Evolutionary conservation across 2,797 vertebrate species (phyloP), one percentile per base, ranked within the genome.

Genomic region (Amniataba percoides): DNA sequence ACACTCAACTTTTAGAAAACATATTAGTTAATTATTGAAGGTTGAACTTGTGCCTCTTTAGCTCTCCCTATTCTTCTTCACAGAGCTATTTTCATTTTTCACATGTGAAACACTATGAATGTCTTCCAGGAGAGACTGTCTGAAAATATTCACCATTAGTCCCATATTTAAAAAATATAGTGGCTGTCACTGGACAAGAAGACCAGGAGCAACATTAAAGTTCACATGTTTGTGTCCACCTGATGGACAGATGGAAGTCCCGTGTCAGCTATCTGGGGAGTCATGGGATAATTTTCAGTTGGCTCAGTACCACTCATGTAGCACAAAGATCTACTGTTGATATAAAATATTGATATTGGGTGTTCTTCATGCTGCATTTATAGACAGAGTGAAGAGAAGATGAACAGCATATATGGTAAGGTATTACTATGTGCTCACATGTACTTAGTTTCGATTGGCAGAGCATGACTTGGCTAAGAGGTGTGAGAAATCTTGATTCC

Each of bases 391-490:
- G 43, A 46, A 49, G 4, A 51, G 23, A 16, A 31, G 3, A 7
- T 4, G 15, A 51, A 45, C 40, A 55, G 31, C 34, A 46, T 51
- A 36, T n/a, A 43, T 3, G 3, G 10, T 49, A 59, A 49, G 3
- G 27, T 67, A 25, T 40, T 21, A 56, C 14, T 11, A 25, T 74
- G 21, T 31, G 39, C 14, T 62, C 55, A 64, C 49, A 46, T 48
- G 12, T 56, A 45, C 52, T 68, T 74, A 39, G 77, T 74, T 85
- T 60, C 71, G 60, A 84, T 4, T 55, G 60, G 15, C 51, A 62
- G 77, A 60, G 45, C 3, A 39, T 78, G 80, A 75, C 69, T 77
- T 82, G 64, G 74, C 59, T 61, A 18, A 45, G 39, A 61, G 36
- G 16, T 56, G 63, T 49, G 69, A 46, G 19, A 72, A 43, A 21